Base-by-base conservation (phyloP, 2,888 invertebrate species). In the Tetheella fluctuosa region DNA sequence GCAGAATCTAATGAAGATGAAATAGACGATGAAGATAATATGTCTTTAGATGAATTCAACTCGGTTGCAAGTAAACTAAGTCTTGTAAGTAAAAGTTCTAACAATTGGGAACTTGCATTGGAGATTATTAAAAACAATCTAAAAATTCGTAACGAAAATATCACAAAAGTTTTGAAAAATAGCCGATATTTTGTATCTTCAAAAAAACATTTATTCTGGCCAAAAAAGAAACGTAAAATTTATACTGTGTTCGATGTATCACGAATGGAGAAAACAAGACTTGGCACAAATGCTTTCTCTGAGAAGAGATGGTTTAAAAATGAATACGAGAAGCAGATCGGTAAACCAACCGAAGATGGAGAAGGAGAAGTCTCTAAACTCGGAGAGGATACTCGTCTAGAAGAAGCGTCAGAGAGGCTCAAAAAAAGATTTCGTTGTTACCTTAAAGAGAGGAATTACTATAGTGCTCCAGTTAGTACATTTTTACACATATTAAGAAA, bases 311-410 rank as follows among this genome's bases (percentile, higher is more conserved):
- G 69, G 71, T 73, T 66, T 58, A 56, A 57, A n/a, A 57, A 60
- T 30, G 65, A 73, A 39, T 69, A 67, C 52, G 68, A 71, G 37
- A 66, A 60, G 54, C 60, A 64, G 39, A 64, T 73, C 25, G 66
- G 66, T n/a, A 62, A 59, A 48, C 64, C 64, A 15, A 15, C 37
- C 28, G 25, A 23, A 2, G 42, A 30, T n/a, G 48, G 39, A 30
- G 61, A 61, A 17, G 20, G 17, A 54, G 23, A 62, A 7, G 28
- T 10, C 15, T 23, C 48, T n/a, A n/a, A n/a, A n/a, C n/a, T n/a
- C n/a, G n/a, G n/a, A n/a, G n/a, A n/a, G 42, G 8, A 34, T 34
- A 13, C 4, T 1, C 5, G 17, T 17, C 42, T 42, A n/a, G 42
- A 42, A 3, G 17, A 15, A 42, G 17, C 7, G 17, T 61, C 58